Base-by-base conservation (phyloP, 1,140 invertebrate species). In the Sarcophaga peregrina region DNA sequence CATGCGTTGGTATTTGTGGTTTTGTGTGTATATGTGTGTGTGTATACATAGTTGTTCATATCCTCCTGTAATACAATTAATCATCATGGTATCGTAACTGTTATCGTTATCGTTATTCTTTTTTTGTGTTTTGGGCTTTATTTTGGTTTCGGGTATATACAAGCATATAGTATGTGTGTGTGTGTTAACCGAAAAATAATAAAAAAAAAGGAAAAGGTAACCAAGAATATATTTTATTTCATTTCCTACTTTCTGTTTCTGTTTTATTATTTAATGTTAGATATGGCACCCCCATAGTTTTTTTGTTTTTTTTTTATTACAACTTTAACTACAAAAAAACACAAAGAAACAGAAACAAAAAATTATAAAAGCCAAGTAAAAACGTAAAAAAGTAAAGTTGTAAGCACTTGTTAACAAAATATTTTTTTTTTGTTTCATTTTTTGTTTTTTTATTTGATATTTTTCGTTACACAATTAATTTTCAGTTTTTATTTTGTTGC, bases 391-490 rank as follows among this genome's bases (percentile, higher is more conserved):
- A 17, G 20, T 20, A 68, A 25, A 68, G n/a, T 20, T 68, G 62
- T 68, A 68, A 68, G 62, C 62, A 68, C 62, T 68, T 68, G 62
- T 68, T 68, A 68, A 68, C 17, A 58, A 58, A 2, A 25, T 37
- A 37, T 37, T 37, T 37, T 37, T 37, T 4, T 37, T 37, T 4
- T n/a, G n/a, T n/a, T 37, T 37, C 25, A 2, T 37, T 37, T 37
- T 37, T 68, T 20, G n/a, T n/a, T n/a, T n/a, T n/a, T n/a, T n/a
- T n/a, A n/a, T n/a, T n/a, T n/a, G n/a, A n/a, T n/a, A n/a, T n/a
- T 68, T 68, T 25, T 68, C 62, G 17, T 58, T 20, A 68, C 62
- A 68, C 62, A 68, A 68, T 58, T 58, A 58, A 58, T 68, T 68
- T 68, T 17, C 8, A 68, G 62, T 68, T 68, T 58, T 58, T n/a